Conservation (phyloP, 2,113 vertebrate genomes). For the Hyperoodon ampullatus region DNA sequence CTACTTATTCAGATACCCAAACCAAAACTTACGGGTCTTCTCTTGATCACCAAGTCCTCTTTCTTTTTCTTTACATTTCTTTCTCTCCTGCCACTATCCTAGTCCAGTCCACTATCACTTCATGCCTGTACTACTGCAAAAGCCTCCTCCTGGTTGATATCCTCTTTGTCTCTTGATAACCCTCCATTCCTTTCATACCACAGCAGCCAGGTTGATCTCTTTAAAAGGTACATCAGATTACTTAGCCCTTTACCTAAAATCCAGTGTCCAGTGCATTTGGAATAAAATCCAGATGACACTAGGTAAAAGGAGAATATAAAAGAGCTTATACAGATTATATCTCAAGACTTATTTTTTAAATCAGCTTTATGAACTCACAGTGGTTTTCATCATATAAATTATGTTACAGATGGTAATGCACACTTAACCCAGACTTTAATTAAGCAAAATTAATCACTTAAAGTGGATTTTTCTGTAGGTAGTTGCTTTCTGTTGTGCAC, state of each 20-base stretch:
- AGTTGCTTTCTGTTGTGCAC: background rate
- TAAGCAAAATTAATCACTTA: background rate
- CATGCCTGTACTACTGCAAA: background rate
- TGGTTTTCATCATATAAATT: background rate
- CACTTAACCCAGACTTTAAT: background rate
- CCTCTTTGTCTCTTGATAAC: background rate
- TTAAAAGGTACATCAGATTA: background rate
- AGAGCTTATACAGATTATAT: background rate
- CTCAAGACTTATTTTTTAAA: background rate
- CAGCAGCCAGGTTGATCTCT: background rate
- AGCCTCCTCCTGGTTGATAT: background rate
- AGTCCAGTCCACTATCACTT: background rate
- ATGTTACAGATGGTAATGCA: background rate
- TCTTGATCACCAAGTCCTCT: background rate
- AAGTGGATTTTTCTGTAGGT: background rate
- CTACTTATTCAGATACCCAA: background rate
- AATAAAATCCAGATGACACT: background rate
- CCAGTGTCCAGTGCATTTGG: background rate
- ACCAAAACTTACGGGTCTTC: background rate
- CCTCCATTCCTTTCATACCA: background rate
- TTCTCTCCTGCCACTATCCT: background rate
- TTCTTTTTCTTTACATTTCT: background rate
- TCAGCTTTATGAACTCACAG: background rate
- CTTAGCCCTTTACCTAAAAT: background rate
- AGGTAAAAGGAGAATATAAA: background rate